Evolutionary conservation across 2,888 invertebrate species (phyloP).

Genomic region (Platycnemis pennipes): DNA sequence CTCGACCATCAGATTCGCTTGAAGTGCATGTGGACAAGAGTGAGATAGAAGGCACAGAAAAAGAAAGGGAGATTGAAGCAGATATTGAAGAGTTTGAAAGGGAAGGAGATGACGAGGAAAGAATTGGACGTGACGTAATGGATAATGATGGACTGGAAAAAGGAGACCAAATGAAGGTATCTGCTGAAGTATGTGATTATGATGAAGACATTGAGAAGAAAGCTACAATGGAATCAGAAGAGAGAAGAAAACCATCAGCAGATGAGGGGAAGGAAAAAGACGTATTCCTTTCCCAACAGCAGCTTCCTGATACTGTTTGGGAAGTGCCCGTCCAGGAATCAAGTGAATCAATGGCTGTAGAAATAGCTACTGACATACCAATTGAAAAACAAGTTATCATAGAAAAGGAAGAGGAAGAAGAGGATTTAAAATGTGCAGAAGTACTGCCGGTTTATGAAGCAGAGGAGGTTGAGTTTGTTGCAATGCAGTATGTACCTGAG

Average conservation of each 20-base stretch:
- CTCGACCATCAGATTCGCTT: constrained; percentile 79
- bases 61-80: constrained; percentile 78
- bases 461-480: constrained; percentile 70
- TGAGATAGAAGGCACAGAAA: constrained; percentile 80
- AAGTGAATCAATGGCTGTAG: constrained; percentile 76
- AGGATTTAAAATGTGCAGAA: constrained; percentile 77
- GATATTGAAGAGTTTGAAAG: constrained; percentile 77
- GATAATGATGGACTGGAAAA: constrained; percentile 68
- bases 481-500: constrained; percentile 72
- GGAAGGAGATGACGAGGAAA: constrained; percentile 69
- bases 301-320: constrained; percentile 81
- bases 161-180: constrained; percentile 70
- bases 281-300: constrained; percentile 78
- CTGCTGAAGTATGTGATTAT: constrained; percentile 74
- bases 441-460: constrained; percentile 76
- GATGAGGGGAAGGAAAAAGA: constrained; percentile 74
- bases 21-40: constrained; percentile 81
- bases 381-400: constrained; percentile 74
- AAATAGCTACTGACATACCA: constrained; percentile 77
- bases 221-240: constrained; percentile 71
- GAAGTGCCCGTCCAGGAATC: constrained; percentile 80
- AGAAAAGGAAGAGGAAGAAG: constrained; percentile 78
- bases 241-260: constrained; percentile 70
- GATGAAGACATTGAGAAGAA: constrained; percentile 72
- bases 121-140: constrained; percentile 70